Base-by-base conservation (phyloP, 2,797 vertebrate genomes). In the Coluber constrictor region DNA sequence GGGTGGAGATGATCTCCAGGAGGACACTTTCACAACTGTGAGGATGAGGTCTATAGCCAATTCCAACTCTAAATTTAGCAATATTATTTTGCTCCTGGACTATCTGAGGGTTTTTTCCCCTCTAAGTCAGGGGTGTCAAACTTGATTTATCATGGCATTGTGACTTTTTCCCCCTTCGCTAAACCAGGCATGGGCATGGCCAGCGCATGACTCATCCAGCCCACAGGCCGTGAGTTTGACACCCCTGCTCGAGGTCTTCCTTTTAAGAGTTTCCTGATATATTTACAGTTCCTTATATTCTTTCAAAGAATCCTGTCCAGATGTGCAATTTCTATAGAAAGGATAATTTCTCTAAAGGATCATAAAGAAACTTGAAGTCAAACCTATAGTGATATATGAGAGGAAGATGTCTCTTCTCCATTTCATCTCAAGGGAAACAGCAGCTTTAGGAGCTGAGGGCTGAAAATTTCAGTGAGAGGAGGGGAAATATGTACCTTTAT, bases 361-460 rank as follows among this genome's bases (percentile, higher is more conserved):
- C 83, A 94, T 95, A 94, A 93, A 95, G 60, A 89, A 95, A 93
- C 27, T 94, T 60, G 88, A 6, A n/a, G 93, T 55, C 92, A 92
- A 61, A 55, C 3, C 5, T 86, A n/a, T 6, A 13, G 18, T 47
- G 43, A 47, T 29, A 88, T 23, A 4, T 25, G 16, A 18, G 8
- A 61, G 32, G 29, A 13, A 29, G 11, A 29, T 60, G 57, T 43
- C 37, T 51, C 3, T 87, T 37, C 13, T 13, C 27, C 56, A 59
- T 5, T 87, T n/a, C 27, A 15, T 18, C 86, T 55, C 61, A 43
- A 79, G 47, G 27, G 27, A 43, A 61, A 86, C 4, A 91, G 16
- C 16, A 86, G 27, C 57, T 60, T 60, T 60, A 27, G 4, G 25
- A 86, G 27, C 32, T 43, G 47, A 59, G 4, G 56, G n/a, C 57